These are phyloP conservation scores for Physocephala rufipes DNA, from an alignment of 2,888 invertebrate genomes.

Conservation along the genomic window DNA sequence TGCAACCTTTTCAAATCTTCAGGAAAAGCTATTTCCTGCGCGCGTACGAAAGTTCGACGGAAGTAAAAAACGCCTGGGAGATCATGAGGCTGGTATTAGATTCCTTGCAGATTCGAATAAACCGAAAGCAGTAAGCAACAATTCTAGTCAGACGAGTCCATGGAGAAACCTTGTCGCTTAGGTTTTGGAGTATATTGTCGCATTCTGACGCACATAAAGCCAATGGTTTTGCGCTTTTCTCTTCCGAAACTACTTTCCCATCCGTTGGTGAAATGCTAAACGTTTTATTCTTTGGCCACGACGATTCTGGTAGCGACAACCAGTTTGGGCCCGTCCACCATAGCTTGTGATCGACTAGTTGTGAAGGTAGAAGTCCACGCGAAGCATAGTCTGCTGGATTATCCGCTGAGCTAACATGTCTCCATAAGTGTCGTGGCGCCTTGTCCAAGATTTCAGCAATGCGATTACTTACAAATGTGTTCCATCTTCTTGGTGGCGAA, in stretches of 20 bases:
- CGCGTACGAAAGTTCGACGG: background rate
- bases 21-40: background rate
- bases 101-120: background rate
- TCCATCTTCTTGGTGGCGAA: conserved; percentile 40
- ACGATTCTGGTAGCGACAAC: conserved; percentile 8
- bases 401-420: conserved; percentile 38
- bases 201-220: background rate
- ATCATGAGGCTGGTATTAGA: background rate
- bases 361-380: conserved; percentile 40
- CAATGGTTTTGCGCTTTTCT: background rate
- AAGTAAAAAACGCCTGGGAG: background rate
- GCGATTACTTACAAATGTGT: conserved; percentile 41
- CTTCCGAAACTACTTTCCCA: conserved; percentile 10
- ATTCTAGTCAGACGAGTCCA: conserved; percentile 16
- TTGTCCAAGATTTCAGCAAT: conserved; percentile 41
- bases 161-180: conserved; percentile 10
- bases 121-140: conserved; percentile 16
- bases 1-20: background rate
- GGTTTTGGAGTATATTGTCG: background rate
- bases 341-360: conserved; percentile 30
- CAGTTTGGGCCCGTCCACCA: conserved; percentile 45
- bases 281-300: conserved; percentile 2
- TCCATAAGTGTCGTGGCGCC: conserved; percentile 38
- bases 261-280: background rate
- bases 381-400: conserved; percentile 47